Conservation (phyloP, 1,140 invertebrate species). For the Caenorhabditis brenneri region DNA sequence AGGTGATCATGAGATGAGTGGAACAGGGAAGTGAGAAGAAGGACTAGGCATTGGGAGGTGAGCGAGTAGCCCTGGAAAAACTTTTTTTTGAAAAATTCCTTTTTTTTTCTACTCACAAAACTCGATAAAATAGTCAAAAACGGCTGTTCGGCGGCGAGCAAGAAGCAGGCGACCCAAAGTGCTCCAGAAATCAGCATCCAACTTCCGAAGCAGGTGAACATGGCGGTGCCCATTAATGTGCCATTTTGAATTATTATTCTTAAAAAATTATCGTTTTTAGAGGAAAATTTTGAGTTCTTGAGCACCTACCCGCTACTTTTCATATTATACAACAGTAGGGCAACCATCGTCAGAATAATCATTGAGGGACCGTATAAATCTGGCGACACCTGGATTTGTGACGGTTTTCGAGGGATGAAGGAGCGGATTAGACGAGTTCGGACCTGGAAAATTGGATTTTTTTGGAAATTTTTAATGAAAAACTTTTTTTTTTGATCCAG, state of each 20-base stretch:
- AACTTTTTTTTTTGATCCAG: too few relatives aligned
- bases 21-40: constrained; percentile 45
- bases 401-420: constrained; percentile 50
- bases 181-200: constrained; percentile 46
- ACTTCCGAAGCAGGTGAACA: constrained; percentile 48
- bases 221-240: constrained; percentile 48
- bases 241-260: constrained; percentile 48
- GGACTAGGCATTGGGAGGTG: constrained; percentile 47
- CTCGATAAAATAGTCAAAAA: constrained; percentile 38
- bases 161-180: constrained; percentile 38
- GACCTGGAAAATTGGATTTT: constrained; percentile 29
- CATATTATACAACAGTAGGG: constrained; percentile 48
- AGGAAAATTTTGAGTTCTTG: not conserved
- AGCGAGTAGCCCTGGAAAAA: constrained; percentile 50
- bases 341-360: constrained; percentile 50
- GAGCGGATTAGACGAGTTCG: constrained; percentile 46
- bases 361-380: constrained; percentile 49
- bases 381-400: constrained; percentile 33
- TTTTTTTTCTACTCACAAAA: constrained; percentile 53
- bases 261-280: not conserved
- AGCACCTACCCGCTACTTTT: constrained; percentile 51
- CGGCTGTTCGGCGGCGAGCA: constrained; percentile 38
- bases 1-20: constrained; percentile 52
- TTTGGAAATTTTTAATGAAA: too few relatives aligned
- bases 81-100: not conserved